Evolutionary conservation across 2,888 invertebrate species (phyloP).

Genomic region (Galeruca laticollis): DNA sequence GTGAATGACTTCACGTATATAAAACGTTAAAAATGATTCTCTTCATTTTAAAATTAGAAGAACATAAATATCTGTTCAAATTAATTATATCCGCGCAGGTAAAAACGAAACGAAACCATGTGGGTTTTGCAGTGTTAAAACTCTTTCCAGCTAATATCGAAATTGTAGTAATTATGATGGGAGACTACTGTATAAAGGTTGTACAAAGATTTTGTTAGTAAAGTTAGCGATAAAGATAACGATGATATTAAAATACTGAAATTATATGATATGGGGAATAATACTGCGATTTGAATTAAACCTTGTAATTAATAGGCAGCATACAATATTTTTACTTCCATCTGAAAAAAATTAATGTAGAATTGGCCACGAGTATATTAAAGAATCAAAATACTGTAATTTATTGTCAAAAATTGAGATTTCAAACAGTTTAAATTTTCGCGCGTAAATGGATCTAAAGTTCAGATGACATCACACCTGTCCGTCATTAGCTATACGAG

Average conservation of each 20-base stretch:
- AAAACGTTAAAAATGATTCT: background rate
- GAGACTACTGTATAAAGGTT: background rate
- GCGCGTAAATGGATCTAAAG: no score
- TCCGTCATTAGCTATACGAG: no score
- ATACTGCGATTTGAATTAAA: background rate
- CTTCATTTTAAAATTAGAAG: background rate
- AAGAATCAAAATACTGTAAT: no score
- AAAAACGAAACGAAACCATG: background rate
- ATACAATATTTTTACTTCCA: no score
- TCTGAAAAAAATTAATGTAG: no score
- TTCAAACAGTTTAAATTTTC: no score
- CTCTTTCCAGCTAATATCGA: background rate
- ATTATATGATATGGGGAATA: background rate
- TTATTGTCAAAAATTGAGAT: no score
- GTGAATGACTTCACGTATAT: background rate
- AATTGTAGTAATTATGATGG: background rate
- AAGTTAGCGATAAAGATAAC: background rate
- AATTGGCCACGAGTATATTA: no score
- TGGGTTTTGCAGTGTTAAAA: background rate
- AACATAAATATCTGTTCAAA: background rate
- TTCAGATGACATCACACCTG: no score
- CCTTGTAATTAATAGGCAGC: background rate
- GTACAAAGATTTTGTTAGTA: background rate
- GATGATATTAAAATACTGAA: background rate
- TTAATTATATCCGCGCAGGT: background rate